These are phyloP conservation scores for Alethe castanea DNA, from an alignment of 2,113 vertebrate species.

Conservation along the genomic window DNA sequence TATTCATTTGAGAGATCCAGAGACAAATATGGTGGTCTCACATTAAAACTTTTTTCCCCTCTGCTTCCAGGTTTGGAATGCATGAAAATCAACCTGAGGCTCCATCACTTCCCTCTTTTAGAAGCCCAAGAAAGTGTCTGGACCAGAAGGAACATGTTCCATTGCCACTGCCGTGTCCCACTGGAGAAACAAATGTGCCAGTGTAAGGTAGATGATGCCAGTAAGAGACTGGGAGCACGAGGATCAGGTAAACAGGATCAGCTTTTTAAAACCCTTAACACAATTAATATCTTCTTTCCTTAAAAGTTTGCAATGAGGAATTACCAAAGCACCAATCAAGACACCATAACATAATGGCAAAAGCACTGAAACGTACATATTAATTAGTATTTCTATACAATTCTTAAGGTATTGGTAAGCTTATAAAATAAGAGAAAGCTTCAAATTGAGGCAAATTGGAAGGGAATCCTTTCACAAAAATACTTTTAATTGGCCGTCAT, in stretches of 20 bases:
- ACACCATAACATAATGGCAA: not conserved
- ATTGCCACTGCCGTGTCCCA: not conserved
- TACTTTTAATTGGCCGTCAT: slow-evolving; percentile 14
- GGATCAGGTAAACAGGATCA: not conserved
- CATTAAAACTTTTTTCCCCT: not conserved
- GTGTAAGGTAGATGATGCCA: accelerated
- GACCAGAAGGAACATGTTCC: not conserved
- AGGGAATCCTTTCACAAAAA: not conserved
- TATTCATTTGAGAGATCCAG: not conserved
- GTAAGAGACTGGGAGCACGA: not conserved
- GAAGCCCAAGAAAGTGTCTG: not conserved
- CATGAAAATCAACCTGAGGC: not conserved
- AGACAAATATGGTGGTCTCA: not conserved
- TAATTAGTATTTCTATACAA: not conserved
- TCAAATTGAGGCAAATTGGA: not conserved
- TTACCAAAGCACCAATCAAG: not conserved
- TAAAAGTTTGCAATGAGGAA: not conserved
- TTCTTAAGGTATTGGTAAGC: not conserved
- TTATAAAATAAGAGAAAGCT: not conserved
- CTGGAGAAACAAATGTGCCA: accelerated
- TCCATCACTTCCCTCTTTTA: not conserved
- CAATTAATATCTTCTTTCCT: not conserved
- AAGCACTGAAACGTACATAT: not conserved
- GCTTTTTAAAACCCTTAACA: not conserved
- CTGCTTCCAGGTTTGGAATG: not conserved